Evolutionary conservation across 2,113 vertebrate genomes (phyloP).

Genomic region (Rutilus rutilus): DNA sequence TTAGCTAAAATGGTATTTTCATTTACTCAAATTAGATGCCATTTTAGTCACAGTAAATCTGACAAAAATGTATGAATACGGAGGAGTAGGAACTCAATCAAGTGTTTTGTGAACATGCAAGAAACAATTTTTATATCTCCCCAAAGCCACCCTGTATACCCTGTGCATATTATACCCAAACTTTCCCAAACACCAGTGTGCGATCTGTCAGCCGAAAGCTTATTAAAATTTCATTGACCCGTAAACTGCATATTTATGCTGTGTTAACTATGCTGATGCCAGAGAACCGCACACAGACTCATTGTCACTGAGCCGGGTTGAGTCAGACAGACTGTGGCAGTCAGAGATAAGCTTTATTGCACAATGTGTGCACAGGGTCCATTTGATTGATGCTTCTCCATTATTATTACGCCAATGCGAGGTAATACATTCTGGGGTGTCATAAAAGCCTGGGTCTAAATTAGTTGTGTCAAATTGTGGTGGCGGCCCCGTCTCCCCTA

Average conservation of each 20-base stretch:
- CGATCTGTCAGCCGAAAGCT: constrained; percentile 69
- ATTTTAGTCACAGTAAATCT: neutral
- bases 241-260: constrained; percentile 77
- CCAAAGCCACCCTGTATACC: constrained; percentile 31
- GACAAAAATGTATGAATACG: neutral
- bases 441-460: constrained; percentile 72
- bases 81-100: neutral
- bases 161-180: neutral
- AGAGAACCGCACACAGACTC: constrained; percentile 59
- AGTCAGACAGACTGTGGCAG: constrained; percentile 74
- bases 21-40: neutral
- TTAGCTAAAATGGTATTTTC: neutral
- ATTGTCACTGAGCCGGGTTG: constrained; percentile 61
- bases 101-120: neutral
- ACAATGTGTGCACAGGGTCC: constrained; percentile 65
- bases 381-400: constrained; percentile 76
- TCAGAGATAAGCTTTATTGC: constrained; percentile 80
- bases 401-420: constrained; percentile 72
- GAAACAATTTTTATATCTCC: constrained; percentile 11
- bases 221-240: constrained; percentile 80
- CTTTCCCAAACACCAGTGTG: constrained; percentile 61
- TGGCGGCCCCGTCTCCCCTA: constrained; percentile 64
- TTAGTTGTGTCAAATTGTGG: constrained; percentile 75
- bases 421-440: constrained; percentile 72
- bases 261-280: constrained; percentile 71